Evolutionary conservation across 1,140 invertebrate genomes (phyloP).

Genomic region (Hesperophylax magnus): DNA sequence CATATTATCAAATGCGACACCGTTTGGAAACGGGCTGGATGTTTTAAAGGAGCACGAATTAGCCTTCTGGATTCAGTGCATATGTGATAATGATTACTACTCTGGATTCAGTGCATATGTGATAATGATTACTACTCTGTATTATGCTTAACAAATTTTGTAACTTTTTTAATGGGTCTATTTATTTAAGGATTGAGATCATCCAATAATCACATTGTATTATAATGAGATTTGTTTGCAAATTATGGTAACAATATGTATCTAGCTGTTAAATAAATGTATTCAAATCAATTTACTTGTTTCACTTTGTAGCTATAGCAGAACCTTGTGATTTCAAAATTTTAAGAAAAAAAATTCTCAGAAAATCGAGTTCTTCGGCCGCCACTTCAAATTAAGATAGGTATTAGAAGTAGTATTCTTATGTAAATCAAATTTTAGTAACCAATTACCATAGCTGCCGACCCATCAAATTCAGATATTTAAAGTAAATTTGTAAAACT

Average conservation of each 20-base stretch:
- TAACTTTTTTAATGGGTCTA: constrained; percentile 46
- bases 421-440: too few relatives aligned
- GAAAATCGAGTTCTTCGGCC: too few relatives aligned
- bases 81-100: constrained; percentile 49
- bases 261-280: constrained; percentile 54
- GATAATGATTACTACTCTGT: constrained; percentile 45
- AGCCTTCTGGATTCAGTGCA: constrained; percentile 35
- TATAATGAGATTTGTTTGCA: constrained; percentile 55
- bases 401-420: too few relatives aligned
- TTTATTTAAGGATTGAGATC: constrained; percentile 33
- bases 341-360: too few relatives aligned
- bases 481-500: too few relatives aligned
- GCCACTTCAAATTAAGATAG: too few relatives aligned
- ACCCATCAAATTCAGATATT: too few relatives aligned
- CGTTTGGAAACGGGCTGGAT: neutral
- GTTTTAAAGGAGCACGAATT: constrained; percentile 1
- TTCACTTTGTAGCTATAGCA: constrained; percentile 19
- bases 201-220: constrained; percentile 48
- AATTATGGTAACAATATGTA: constrained; percentile 51
- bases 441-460: too few relatives aligned
- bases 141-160: constrained; percentile 48
- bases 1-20: neutral
- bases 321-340: too few relatives aligned
- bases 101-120: constrained; percentile 50
- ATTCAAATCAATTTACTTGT: constrained; percentile 37